These are phyloP conservation scores for Cebidichthys violaceus DNA, from an alignment of 2,113 vertebrate genomes.

Conservation along the genomic window DNA sequence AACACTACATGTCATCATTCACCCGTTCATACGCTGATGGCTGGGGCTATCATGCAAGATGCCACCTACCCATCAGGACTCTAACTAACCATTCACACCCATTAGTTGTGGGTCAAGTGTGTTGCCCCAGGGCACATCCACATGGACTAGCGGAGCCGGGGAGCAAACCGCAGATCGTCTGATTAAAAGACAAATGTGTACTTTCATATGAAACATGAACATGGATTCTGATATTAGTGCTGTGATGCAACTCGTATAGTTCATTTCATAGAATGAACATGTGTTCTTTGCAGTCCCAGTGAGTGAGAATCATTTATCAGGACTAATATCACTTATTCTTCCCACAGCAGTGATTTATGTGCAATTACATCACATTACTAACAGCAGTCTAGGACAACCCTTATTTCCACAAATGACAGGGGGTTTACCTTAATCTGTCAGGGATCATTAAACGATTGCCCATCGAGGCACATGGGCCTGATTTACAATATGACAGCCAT, in stretches of 20 bases:
- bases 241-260: background rate
- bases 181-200: no score
- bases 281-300: background rate
- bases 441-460: conserved; percentile 31
- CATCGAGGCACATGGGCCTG: background rate
- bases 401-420: conserved; percentile 4
- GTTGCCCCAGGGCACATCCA: no score
- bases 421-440: conserved; percentile 39
- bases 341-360: background rate
- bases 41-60: no score
- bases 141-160: no score
- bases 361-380: conserved; percentile 15
- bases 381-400: background rate
- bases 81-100: no score
- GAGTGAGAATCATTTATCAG: background rate
- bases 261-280: background rate
- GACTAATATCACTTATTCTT: background rate
- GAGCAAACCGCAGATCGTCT: no score
- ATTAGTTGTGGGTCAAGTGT: no score
- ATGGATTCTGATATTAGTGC: background rate
- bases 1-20: no score
- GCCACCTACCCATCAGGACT: no score
- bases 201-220: background rate
- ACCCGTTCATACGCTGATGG: no score
- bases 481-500: conserved; percentile 19